Base-by-base conservation (phyloP, 2,797 vertebrate genomes). In the Pygocentrus nattereri region DNA sequence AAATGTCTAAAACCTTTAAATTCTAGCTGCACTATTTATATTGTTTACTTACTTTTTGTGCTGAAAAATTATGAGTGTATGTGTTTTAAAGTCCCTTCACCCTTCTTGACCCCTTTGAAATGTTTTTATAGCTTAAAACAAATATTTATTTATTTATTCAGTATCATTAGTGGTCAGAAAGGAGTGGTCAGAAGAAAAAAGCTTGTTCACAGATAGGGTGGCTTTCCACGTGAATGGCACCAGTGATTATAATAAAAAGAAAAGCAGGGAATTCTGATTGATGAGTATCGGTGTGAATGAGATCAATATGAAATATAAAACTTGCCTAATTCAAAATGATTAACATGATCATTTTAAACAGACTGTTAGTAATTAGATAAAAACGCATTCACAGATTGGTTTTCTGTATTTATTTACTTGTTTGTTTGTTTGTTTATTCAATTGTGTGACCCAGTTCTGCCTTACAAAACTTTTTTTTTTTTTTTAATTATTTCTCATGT, bases 301-400 rank as follows among this genome's bases (percentile, higher is more conserved):
- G 54, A 58, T 23, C 2, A 64, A 64, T 67, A 12, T 10, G 7
- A 8, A 49, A 23, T 75, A 21, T 25, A 11, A 44, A 21, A 23
- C 23, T 56, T 47, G n/a, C 23, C 34, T 44, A 27, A 27, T 74
- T 30, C 58, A 31, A 38, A 64, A 67, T 0, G 47, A 67, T 54
- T 64, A 4, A 41, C 34, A 21, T 76, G 30, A 34, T 52, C 15
- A 34, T 0, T 54, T 68, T 74, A 58, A 82, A 73, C 73, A 61
- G 84, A 85, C 82, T 83, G 82, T 83, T 86, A 81, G 52, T 67
- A 34, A 72, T 59, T 19, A 56, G 25, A 5, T 68, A 23, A n/a
- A 69, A 65, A 34, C 15, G 8, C 0, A 50, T 67, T 61, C 3
- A 13, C 23, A 25, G 58, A 11, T 27, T 59, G 23, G 5, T 13